Base-by-base conservation (phyloP, 2,113 vertebrate species). In the Alexandromys fortis region DNA sequence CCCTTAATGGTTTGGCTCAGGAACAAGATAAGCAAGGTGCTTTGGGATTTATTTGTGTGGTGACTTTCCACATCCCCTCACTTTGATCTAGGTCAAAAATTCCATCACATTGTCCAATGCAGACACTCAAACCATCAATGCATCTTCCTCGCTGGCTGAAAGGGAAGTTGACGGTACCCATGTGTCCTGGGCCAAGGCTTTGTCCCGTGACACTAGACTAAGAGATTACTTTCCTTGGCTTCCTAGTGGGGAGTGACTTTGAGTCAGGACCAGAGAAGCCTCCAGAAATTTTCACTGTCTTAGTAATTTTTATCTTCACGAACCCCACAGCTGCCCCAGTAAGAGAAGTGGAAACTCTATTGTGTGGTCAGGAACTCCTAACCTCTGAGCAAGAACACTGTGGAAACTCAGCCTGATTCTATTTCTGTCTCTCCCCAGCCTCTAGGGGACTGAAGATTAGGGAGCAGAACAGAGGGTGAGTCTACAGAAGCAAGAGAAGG, bases 261-360 rank as follows among this genome's bases (percentile, higher is more conserved):
- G 97, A 88, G 70, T 85, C 67, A 92, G 68, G 96, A 97, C 89
- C 95, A 98, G 98, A 75, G 78, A 96, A 73, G 47, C 94, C 86
- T 98, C 92, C 88, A 96, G 97, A 96, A 97, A 98, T 98, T 98
- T 97, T 98, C 92, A 33, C 86, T 96, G 38, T 96, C 93, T 98
- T 98, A 98, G 96, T 98, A 96, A 97, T 75, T 95, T 82, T 67
- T 86, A 61, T 96, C 97, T 97, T 96, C 97, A 92, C 12, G 65
- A 97, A 94, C 95, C 96, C 96, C 86, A 95, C 95, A 98, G 95
- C 96, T 98, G 97, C 94, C 90, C 91, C 0, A 0, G 65, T 45
- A 81, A 97, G 88, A 96, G 83, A 90, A 75, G 86, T 97, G 94
- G 95, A 97, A 98, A 97, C 96, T 98, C 78, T 96, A 78, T 72